A percentile compares a stretch with the other conserved stretches of the same genome.
Conservation (phyloP, 2,113 vertebrate species). For the Callospermophilus lateralis region DNA sequence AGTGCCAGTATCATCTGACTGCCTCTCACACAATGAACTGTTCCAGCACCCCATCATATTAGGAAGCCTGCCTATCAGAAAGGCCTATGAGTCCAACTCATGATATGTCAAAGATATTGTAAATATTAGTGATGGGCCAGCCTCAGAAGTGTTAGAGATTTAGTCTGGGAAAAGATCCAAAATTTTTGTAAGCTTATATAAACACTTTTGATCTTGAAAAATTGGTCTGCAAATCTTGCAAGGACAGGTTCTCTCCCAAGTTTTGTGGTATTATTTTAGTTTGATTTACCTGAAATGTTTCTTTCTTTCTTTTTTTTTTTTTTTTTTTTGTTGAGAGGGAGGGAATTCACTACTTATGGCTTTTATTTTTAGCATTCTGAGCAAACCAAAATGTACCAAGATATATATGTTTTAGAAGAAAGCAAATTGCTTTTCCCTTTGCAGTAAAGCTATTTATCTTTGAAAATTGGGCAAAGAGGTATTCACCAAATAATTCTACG, state of each 20-base stretch:
- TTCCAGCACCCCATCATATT: neutral
- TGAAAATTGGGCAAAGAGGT: conserved; percentile 19
- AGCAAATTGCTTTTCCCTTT: conserved; percentile 8
- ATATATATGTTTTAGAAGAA: conserved; percentile 38
- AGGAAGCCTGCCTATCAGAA: conserved; percentile 45
- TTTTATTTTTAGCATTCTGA: conserved; percentile 59
- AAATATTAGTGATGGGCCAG: conserved; percentile 75
- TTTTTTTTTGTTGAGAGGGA: neutral
- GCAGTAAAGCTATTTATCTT: neutral
- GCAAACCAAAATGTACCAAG: conserved; percentile 45
- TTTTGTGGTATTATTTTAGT: conserved; percentile 61
- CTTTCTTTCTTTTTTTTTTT: neutral
- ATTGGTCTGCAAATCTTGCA: conserved; percentile 72
- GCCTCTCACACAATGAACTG: neutral
- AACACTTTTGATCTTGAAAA: conserved; percentile 80
- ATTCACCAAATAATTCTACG: neutral
- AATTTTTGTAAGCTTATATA: conserved; percentile 70
- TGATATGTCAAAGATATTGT: conserved; percentile 59
- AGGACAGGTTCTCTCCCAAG: conserved; percentile 67
- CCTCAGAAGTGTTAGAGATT: conserved; percentile 56
- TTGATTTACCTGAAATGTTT: neutral
- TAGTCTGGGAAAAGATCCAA: conserved; percentile 75
- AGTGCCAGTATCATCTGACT: neutral
- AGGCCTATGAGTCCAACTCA: neutral
- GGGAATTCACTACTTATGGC: neutral